These are phyloP conservation scores for Dermochelys coriacea DNA, from an alignment of 2,797 vertebrate species.

Conservation along the genomic window DNA sequence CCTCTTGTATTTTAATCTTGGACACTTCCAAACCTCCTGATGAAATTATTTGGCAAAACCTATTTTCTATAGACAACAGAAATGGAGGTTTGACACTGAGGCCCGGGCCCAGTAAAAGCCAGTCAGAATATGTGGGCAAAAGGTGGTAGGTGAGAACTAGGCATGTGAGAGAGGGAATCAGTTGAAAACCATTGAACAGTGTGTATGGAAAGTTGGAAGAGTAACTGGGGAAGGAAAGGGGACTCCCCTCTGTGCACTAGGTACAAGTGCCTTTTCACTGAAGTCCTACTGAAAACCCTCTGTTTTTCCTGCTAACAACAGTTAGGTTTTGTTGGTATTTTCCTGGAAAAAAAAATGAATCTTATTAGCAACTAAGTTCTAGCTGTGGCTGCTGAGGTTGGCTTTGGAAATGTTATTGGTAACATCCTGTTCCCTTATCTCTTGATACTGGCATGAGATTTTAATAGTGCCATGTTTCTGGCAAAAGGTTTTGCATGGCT, in stretches of 20 bases:
- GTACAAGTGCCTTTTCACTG: background rate
- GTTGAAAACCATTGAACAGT: background rate
- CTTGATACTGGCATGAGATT: background rate
- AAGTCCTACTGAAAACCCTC: background rate
- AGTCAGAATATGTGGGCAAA: conserved; percentile 43
- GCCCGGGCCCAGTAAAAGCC: conserved; percentile 39
- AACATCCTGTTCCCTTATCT: background rate
- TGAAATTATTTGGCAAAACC: conserved; percentile 67
- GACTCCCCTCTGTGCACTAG: background rate
- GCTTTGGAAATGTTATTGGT: no score
- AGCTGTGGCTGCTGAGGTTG: background rate
- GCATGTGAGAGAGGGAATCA: background rate
- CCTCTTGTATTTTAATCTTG: conserved; percentile 73
- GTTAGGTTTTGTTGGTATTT: background rate
- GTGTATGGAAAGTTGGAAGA: background rate
- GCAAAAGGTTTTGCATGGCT: background rate
- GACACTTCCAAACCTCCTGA: conserved; percentile 69
- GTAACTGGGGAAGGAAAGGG: background rate
- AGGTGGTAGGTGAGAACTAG: background rate
- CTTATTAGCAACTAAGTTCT: background rate
- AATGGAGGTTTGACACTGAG: conserved; percentile 41
- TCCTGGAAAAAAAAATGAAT: background rate
- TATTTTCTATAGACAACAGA: conserved; percentile 64
- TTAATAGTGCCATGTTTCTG: background rate
- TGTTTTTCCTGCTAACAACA: background rate